A percentile compares a stretch with the other conserved stretches of the same genome.
Conservation (phyloP, 2,797 vertebrate genomes). For the Sylvia borin region DNA sequence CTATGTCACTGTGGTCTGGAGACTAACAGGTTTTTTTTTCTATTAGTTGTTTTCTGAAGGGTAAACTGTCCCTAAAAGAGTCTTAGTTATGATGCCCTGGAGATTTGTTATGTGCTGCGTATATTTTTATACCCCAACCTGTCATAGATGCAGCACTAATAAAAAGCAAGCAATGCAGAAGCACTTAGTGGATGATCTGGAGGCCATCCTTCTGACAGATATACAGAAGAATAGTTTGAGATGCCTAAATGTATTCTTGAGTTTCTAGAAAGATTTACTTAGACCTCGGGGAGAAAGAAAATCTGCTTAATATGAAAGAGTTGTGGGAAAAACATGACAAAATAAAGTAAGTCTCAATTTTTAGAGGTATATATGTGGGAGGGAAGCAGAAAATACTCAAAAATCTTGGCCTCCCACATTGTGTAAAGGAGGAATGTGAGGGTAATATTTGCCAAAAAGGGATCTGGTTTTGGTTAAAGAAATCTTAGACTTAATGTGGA, state of each 20-base stretch:
- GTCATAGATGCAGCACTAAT: neutral
- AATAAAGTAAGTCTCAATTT: neutral
- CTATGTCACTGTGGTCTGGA: neutral
- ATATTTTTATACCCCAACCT: neutral
- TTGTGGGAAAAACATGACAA: neutral
- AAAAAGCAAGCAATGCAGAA: neutral
- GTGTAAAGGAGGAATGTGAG: neutral
- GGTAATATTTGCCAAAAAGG: neutral
- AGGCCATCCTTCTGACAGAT: neutral
- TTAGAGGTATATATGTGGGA: slow-evolving; percentile 1
- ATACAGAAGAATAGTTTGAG: neutral
- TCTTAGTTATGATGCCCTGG: neutral
- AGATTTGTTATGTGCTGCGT: neutral
- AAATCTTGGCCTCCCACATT: neutral
- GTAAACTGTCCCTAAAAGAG: neutral
- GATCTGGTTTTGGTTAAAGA: slow-evolving; percentile 45
- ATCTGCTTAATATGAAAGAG: neutral
- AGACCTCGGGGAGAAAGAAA: neutral
- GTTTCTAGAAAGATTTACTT: slow-evolving; percentile 6
- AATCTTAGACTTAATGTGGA: neutral
- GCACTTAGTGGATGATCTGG: neutral
- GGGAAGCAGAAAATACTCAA: neutral
- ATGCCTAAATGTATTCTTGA: neutral
- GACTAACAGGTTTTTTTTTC: neutral
- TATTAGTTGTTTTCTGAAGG: neutral